Base-by-base conservation (phyloP, 2,113 vertebrate genomes). In the Aphelocoma coerulescens region DNA sequence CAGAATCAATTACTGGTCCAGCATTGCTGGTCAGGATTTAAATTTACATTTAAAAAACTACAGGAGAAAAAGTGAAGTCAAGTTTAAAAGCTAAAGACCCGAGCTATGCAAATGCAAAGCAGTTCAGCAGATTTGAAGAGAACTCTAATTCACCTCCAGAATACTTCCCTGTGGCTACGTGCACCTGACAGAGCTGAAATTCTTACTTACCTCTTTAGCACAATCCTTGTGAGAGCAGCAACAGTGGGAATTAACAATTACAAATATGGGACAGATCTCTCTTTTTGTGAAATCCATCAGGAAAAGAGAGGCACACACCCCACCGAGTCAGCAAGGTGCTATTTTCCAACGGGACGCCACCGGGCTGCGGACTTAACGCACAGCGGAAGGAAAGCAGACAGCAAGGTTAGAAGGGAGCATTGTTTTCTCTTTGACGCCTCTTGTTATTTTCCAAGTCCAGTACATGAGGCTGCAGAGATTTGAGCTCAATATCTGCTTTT, bases 211-310 rank as follows among this genome's bases (percentile, higher is more conserved):
- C 98, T 98, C 98, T 89, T 97, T 98, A 85, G 92, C 6, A 86
- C 97, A 97, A 28, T 98, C 98, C 93, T 97, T 98, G 82, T 95
- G 97, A 87, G 96, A 95, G 75, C 98, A 98, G 96, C 98, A 98
- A 67, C 98, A 98, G 85, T 97, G 97, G 82, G 98, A 98, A 96
- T 98, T 98, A 95, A 98, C 72, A 69, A 98, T 97, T 52, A 98
- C 96, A 96, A 98, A 98, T 46, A 98, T 63, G 8, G 98, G 98
- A 74, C 98, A 98, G 92, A 98, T 91, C 69, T 98, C 98, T 97
- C 98, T 97, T 74, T 96, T 98, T 79, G 97, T 93, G 95, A 98
- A 97, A 98, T 98, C 98, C 98, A 98, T 98, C 57, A 91, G 85
- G 81, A 89, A 71, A 39, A 65, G 67, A 96, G 66, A 94, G 26